phyloP scores from a whole-genome alignment of 2,113 vertebrate species.

The Lepidothrix coronata region DNA sequence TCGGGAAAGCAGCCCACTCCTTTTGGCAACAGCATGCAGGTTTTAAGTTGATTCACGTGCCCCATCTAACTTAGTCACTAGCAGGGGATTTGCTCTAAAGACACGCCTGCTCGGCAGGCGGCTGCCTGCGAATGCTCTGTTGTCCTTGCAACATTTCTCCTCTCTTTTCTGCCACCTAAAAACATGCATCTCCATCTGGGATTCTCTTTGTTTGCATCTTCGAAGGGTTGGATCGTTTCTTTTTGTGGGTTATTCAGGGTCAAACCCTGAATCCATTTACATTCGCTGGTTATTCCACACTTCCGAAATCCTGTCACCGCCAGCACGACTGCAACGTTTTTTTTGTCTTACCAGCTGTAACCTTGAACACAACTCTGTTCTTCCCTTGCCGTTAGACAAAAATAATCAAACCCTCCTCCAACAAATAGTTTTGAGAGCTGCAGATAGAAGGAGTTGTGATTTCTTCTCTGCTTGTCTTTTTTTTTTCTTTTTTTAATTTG shows the following conservation, averaged over 20 bases:
- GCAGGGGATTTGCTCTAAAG: neutral
- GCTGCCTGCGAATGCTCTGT: neutral
- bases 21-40: neutral
- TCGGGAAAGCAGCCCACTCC: neutral
- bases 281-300: neutral
- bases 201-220: neutral
- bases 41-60: neutral
- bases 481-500: neutral
- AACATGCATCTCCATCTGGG: neutral
- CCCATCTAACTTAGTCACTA: neutral
- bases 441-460: neutral
- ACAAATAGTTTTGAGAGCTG: neutral
- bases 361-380: neutral
- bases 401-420: neutral
- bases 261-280: neutral
- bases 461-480: neutral
- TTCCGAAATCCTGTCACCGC: neutral
- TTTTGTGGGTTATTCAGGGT: neutral
- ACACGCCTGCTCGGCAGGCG: rapidly evolving
- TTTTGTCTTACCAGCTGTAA: neutral
- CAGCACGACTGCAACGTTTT: neutral
- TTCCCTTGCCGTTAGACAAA: neutral
- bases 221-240: neutral
- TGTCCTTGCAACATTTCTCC: neutral
- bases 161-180: neutral